Evolutionary conservation across 2,888 invertebrate genomes (phyloP).

Genomic region (Himalopsyche kuldschensis): DNA sequence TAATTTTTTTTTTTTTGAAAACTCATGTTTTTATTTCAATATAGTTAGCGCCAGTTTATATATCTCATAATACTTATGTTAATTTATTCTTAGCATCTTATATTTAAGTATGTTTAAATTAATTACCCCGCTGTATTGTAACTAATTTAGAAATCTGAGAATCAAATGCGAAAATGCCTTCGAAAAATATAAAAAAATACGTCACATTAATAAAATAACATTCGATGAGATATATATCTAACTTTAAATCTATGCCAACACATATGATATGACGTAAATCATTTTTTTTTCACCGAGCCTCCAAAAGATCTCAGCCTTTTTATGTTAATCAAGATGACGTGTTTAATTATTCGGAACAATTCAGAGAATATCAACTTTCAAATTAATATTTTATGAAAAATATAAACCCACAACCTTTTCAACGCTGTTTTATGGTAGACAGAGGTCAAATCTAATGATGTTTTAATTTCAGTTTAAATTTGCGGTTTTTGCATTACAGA

Average conservation of each 20-base stretch:
- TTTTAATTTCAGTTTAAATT: too few species aligned
- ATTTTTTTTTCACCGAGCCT: neutral
- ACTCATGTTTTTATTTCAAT: too few species aligned
- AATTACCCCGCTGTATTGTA: too few species aligned
- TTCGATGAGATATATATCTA: neutral
- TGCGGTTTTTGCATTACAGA: too few species aligned
- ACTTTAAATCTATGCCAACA: neutral
- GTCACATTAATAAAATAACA: neutral
- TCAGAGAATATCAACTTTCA: neutral
- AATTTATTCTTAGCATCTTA: too few species aligned
- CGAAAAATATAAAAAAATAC: neutral
- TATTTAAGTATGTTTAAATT: too few species aligned
- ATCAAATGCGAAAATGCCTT: neutral
- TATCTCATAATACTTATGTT: too few species aligned
- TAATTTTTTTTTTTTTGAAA: too few species aligned
- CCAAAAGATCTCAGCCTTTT: too few species aligned
- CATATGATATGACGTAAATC: neutral
- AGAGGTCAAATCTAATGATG: neutral
- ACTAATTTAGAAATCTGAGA: neutral
- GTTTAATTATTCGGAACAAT: neutral
- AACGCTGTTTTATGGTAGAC: neutral
- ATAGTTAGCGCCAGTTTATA: too few species aligned
- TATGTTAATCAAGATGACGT: neutral
- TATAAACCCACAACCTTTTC: neutral
- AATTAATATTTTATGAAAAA: neutral